Evolutionary conservation across 2,888 invertebrate species (phyloP).

Genomic region (Pristionchus arcanus): DNA sequence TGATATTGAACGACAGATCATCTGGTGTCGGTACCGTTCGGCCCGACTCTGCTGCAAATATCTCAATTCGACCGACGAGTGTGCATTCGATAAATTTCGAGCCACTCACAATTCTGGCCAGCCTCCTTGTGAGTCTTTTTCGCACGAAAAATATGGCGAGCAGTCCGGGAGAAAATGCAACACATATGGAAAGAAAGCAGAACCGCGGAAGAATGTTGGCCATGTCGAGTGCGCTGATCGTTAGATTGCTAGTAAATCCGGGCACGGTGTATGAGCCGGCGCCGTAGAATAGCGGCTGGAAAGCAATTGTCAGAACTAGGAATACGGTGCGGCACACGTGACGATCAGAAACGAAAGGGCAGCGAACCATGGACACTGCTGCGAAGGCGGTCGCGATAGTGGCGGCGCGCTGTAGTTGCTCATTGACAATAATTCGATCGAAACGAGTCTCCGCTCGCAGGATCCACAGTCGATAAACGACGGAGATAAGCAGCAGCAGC

Average conservation of each 20-base stretch:
- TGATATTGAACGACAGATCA: not conserved
- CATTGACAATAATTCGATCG: not conserved
- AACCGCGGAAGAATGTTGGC: not conserved
- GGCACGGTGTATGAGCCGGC: not conserved
- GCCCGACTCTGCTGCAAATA: not conserved
- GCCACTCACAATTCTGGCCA: not conserved
- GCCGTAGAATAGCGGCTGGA: not conserved
- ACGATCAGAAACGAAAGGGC: too few relatives aligned
- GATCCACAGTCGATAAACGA: not conserved
- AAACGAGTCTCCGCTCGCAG: not conserved
- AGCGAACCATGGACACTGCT: not conserved
- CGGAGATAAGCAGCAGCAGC: not conserved
- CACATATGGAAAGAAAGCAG: not conserved
- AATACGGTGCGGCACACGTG: too few relatives aligned
- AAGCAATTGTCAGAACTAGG: not conserved
- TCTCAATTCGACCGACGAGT: not conserved
- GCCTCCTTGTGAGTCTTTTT: not conserved
- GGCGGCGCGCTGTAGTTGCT: not conserved
- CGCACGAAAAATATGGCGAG: not conserved
- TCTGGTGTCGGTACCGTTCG: not conserved
- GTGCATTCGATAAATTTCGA: not conserved
- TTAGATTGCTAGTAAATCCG: not conserved
- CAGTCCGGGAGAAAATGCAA: not conserved
- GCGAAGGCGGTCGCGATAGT: not conserved
- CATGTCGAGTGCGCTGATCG: not conserved